A percentile compares a stretch with the other conserved stretches of the same genome.
Evolutionary conservation across 2,888 invertebrate species (phyloP).

Genomic region (Pediacus dermestoides): DNA sequence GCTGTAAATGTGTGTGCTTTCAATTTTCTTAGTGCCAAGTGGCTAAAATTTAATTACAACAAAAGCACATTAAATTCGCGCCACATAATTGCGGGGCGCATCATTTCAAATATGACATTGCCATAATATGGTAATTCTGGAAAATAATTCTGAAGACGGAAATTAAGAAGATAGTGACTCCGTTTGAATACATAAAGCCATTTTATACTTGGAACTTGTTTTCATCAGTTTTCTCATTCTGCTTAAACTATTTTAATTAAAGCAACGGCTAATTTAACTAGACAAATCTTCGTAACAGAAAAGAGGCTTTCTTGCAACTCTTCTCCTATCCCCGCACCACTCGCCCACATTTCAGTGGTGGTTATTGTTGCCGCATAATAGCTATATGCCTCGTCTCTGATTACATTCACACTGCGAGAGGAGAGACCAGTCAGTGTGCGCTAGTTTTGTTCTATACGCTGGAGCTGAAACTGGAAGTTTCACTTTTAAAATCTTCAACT

Average conservation of each 20-base stretch:
- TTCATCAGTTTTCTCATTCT: constrained; percentile 46
- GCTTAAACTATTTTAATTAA: constrained; percentile 52
- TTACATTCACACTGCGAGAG: no score
- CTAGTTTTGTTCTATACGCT: no score
- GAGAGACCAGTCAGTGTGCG: no score
- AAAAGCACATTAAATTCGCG: constrained; percentile 31
- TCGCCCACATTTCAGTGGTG: constrained; percentile 18
- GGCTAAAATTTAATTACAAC: constrained; percentile 34
- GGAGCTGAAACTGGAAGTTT: no score
- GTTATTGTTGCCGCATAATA: constrained; percentile 37
- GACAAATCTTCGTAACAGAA: constrained; percentile 45
- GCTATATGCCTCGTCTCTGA: constrained; percentile 20
- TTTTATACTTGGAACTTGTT: constrained; percentile 41
- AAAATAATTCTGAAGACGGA: constrained; percentile 34
- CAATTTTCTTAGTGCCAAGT: no score
- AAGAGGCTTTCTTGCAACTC: constrained; percentile 27
- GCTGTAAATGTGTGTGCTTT: no score
- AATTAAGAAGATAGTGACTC: constrained; percentile 42
- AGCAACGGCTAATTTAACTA: constrained; percentile 51
- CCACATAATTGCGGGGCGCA: constrained; percentile 34
- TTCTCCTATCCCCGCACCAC: constrained; percentile 15
- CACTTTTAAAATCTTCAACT: no score
- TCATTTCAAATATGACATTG: constrained; percentile 34
- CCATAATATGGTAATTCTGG: constrained; percentile 36
- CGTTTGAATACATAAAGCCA: constrained; percentile 36